Percentiles rank a stretch among this genome's conserved stretches.
Evolutionary conservation across 23 tunicate species (phyloP).

Genomic region (Ascidia mentula): DNA sequence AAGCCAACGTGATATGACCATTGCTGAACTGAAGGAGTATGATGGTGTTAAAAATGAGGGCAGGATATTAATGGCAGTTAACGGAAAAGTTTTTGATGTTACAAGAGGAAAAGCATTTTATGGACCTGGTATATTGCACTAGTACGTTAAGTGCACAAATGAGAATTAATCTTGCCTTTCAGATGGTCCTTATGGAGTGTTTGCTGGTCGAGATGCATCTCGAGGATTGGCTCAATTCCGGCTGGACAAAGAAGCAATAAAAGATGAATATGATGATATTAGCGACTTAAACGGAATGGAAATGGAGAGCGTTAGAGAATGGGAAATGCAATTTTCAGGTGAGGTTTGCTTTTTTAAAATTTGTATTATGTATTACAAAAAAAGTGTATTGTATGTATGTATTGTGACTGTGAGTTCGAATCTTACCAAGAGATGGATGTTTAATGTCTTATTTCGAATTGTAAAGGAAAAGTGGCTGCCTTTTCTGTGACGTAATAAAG

Average conservation of each 20-base stretch:
- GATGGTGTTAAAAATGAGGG: slow-evolving; percentile 84
- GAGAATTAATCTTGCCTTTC: too few species aligned
- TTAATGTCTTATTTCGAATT: too few species aligned
- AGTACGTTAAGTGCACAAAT: too few species aligned
- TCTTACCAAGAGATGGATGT: too few species aligned
- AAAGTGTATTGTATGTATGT: neutral
- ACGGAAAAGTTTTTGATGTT: slow-evolving; percentile 95
- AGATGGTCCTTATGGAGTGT: slow-evolving; percentile 92
- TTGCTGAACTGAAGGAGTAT: slow-evolving; percentile 67
- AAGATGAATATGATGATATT: slow-evolving; percentile 94
- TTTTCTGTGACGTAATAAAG: too few species aligned
- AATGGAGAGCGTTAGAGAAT: slow-evolving; percentile 81
- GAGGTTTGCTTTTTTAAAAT: neutral
- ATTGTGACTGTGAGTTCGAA: neutral
- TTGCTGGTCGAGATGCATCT: slow-evolving; percentile 95
- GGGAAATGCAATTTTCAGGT: slow-evolving; percentile 99
- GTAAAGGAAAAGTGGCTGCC: too few species aligned
- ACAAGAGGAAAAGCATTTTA: slow-evolving; percentile 84
- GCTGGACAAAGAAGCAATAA: slow-evolving; percentile 86
- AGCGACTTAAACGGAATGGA: slow-evolving; percentile 65
- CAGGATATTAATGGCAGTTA: slow-evolving; percentile 85
- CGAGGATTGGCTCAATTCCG: slow-evolving; percentile 85
- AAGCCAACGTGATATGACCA: slow-evolving; percentile 71
- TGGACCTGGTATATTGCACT: slow-evolving; percentile 92
- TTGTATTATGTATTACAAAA: neutral